phyloP scores from a whole-genome alignment of 2,113 vertebrate genomes.

The Cisticola juncidis region DNA sequence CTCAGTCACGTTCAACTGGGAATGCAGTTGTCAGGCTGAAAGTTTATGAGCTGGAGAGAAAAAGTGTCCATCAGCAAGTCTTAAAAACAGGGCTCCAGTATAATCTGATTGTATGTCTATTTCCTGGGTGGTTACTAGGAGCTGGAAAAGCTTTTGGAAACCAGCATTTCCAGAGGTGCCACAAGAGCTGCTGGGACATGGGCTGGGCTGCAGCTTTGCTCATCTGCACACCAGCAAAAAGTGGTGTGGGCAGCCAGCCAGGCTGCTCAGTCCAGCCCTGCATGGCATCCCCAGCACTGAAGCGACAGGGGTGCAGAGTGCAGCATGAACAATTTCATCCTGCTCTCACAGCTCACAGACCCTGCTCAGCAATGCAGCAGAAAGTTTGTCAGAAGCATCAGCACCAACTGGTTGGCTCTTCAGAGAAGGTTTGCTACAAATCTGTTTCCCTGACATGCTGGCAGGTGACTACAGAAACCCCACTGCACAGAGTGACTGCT shows the following conservation, averaged over 20 bases:
- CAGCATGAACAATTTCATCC: neutral
- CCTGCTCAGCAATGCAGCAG: neutral
- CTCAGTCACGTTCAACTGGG: neutral
- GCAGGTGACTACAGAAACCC: neutral
- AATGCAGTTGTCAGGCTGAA: neutral
- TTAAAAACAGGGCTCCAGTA: neutral
- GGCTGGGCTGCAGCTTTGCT: neutral
- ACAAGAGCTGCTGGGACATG: rapidly evolving
- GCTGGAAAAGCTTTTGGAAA: neutral
- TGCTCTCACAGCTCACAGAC: neutral
- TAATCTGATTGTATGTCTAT: neutral
- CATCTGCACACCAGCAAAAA: neutral
- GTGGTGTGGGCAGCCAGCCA: neutral
- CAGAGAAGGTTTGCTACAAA: neutral
- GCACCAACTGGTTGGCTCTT: rapidly evolving
- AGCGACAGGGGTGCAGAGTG: neutral
- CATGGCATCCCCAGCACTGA: rapidly evolving
- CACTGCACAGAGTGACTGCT: neutral
- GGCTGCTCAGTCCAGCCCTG: rapidly evolving
- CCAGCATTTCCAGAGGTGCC: neutral
- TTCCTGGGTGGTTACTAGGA: neutral
- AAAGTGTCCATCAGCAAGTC: neutral
- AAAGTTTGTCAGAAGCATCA: neutral
- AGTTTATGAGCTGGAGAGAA: neutral
- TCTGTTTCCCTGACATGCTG: rapidly evolving